Evolutionary conservation across 1,140 invertebrate genomes (phyloP).

Genomic region (Meteorus sp.): DNA sequence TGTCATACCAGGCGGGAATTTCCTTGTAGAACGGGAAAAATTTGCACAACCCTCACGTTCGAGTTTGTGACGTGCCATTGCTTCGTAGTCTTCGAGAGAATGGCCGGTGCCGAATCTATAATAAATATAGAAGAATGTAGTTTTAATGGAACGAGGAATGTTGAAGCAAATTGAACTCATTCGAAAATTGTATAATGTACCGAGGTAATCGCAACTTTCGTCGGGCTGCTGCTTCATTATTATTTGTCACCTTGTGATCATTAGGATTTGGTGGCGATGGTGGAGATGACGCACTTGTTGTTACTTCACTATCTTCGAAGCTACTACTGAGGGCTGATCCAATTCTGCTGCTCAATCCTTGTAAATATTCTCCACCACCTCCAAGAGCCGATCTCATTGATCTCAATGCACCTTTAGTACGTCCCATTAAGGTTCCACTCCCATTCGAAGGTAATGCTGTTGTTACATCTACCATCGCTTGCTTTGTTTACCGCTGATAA

Average conservation of each 20-base stretch:
- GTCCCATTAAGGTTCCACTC: conserved; percentile 49
- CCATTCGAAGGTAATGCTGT: conserved; percentile 41
- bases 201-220: conserved; percentile 46
- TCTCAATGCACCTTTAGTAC: conserved; percentile 52
- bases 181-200: conserved; percentile 35
- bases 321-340: conserved; percentile 54
- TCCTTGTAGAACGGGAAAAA: conserved; percentile 37
- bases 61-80: conserved; percentile 54
- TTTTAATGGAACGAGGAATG: not conserved
- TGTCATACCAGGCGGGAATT: conserved; percentile 53
- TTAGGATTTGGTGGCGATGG: conserved; percentile 33
- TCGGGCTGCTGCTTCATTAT: conserved; percentile 21
- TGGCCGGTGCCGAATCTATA: conserved; percentile 35
- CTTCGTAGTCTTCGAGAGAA: conserved; percentile 57
- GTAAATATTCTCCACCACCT: conserved; percentile 53
- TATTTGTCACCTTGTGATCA: conserved; percentile 18
- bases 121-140: not conserved
- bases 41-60: conserved; percentile 48
- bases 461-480: conserved; percentile 52
- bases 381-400: conserved; percentile 53
- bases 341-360: conserved; percentile 53
- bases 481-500: not conserved
- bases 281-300: conserved; percentile 45
- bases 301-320: conserved; percentile 52
- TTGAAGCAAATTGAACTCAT: too few relatives aligned